Base-by-base conservation (phyloP, 2,113 vertebrate genomes). In the Mirounga angustirostris region DNA sequence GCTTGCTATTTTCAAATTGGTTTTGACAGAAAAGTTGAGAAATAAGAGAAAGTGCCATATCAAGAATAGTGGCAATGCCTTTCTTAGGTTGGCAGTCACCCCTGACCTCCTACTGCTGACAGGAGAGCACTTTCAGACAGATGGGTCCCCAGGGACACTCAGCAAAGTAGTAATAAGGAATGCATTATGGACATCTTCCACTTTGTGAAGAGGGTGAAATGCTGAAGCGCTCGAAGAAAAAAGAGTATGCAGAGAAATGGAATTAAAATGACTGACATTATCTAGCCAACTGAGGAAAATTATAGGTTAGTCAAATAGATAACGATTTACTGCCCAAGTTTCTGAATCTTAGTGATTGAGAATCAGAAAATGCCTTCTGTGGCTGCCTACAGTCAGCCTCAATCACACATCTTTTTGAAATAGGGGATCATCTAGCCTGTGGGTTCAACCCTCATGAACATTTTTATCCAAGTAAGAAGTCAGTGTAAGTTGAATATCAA, bases 251-350 rank as follows among this genome's bases (percentile, higher is more conserved):
- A 84, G 87, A 87, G 90, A 97, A 93, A 95, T 95, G 95, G 97
- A 92, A 96, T 97, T 97, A 81, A 28, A 73, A 59, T 81, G 58
- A 86, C n/a, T 14, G 91, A 40, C 21, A 54, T 59, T 71, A 26
- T 1, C 9, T n/a, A 81, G 46, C 83, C 95, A 95, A 85, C 1
- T 92, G 81, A 96, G 93, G 96, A 91, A 98, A 98, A 98, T 79
- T 85, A 90, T 40, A 69, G 91, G 59, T 36, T 97, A 96, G 97
- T 98, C 97, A 98, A 91, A 98, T 96, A 94, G 97, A 97, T 63
- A 87, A 96, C 15, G 4, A 97, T 98, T 21, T 80, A 89, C 78
- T 94, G 82, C 52, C 5, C 0, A 84, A 69, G 58, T 78, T 92
- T 83, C 96, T 59, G 84, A 89, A 24, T 91, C 79, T 92, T 65